phyloP scores from a whole-genome alignment of 2,113 vertebrate genomes.

The Riparia riparia region DNA sequence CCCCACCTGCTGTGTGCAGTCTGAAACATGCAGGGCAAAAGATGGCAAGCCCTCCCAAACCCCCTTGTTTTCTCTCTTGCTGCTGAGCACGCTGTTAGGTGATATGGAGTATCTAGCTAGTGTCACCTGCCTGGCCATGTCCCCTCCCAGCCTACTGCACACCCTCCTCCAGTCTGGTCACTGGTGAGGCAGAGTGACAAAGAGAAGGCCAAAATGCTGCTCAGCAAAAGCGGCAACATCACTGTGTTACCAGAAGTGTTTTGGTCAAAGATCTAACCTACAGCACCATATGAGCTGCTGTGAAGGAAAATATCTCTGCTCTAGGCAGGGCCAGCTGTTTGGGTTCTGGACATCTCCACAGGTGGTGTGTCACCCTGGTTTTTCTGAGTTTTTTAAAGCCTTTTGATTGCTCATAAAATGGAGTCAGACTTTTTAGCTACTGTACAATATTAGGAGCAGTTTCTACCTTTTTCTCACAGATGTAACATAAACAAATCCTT shows the following conservation, averaged over 20 bases:
- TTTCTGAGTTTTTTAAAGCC: too few relatives aligned
- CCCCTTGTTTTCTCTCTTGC: neutral
- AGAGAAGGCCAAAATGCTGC: neutral
- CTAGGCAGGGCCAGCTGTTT: too few relatives aligned
- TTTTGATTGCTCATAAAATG: too few relatives aligned
- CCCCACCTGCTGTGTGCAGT: accelerated
- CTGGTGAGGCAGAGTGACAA: neutral
- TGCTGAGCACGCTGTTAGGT: accelerated
- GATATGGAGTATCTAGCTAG: neutral
- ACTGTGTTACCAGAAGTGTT: neutral
- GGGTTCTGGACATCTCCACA: neutral
- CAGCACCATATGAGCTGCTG: accelerated
- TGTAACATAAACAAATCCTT: too few relatives aligned
- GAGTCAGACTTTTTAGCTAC: too few relatives aligned
- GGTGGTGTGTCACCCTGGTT: too few relatives aligned
- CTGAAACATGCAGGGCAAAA: neutral
- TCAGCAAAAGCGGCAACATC: neutral
- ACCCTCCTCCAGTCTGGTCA: accelerated
- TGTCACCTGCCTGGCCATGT: neutral
- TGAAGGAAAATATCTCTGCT: neutral
- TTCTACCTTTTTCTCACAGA: too few relatives aligned
- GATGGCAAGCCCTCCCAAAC: too few relatives aligned
- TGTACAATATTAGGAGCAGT: too few relatives aligned
- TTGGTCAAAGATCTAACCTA: neutral
- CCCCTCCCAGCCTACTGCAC: neutral